Conservation (phyloP, 1,140 invertebrate genomes). For the Philotrypesis tridentata region DNA sequence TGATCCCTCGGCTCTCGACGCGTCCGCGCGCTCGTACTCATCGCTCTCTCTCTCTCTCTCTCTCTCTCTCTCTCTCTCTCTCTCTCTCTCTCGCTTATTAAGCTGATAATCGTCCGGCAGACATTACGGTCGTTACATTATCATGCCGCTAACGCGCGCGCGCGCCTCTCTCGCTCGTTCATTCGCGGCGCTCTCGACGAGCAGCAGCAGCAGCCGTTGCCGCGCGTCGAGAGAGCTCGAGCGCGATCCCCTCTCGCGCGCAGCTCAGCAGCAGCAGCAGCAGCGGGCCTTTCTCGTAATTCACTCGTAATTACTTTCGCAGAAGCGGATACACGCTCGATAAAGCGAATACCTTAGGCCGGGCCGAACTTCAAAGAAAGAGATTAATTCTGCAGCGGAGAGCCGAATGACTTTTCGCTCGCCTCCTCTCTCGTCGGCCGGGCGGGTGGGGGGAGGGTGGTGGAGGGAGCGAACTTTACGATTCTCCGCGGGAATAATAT, state of each 20-base stretch:
- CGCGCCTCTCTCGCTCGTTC: slow-evolving; percentile 59
- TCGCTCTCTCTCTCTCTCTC: too few relatives aligned
- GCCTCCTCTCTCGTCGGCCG: neutral
- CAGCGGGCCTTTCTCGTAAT: slow-evolving; percentile 60
- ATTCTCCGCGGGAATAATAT: neutral
- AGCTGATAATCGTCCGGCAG: slow-evolving; percentile 68
- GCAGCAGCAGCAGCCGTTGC: too few relatives aligned
- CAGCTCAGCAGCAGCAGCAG: neutral
- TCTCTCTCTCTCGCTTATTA: slow-evolving; percentile 72
- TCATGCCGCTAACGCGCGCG: slow-evolving; percentile 62
- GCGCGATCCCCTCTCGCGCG: neutral
- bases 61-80: too few relatives aligned
- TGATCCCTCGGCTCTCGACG: neutral
- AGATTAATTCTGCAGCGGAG: slow-evolving; percentile 35
- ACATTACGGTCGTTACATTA: slow-evolving; percentile 69
- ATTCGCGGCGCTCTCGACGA: neutral
- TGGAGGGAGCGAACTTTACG: slow-evolving; percentile 11
- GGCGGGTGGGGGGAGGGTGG: too few relatives aligned
- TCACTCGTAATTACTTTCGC: slow-evolving; percentile 68
- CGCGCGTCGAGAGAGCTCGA: too few relatives aligned
- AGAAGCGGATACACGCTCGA: slow-evolving; percentile 64
- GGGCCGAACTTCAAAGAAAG: slow-evolving; percentile 45
- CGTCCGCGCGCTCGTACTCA: slow-evolving; percentile 54
- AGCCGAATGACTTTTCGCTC: slow-evolving; percentile 40
- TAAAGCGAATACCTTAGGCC: slow-evolving; percentile 56